These are phyloP conservation scores for Bolinopsis microptera DNA, from an alignment of 37 sponge, comb jelly and placozoan species.

Conservation along the genomic window DNA sequence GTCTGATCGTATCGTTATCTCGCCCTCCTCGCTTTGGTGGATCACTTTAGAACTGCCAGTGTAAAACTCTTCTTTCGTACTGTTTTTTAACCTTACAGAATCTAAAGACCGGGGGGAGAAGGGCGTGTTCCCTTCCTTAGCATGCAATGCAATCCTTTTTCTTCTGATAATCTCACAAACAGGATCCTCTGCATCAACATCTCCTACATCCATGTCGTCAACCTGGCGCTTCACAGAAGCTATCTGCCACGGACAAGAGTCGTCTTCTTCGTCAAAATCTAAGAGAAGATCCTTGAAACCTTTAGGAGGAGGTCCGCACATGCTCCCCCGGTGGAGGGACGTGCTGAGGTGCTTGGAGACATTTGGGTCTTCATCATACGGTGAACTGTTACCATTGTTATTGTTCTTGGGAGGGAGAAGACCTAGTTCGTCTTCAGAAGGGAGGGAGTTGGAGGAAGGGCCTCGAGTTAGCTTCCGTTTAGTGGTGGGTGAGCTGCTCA, in stretches of 20 bases:
- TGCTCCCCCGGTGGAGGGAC: slow-evolving; percentile 47
- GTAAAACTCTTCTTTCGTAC: background rate
- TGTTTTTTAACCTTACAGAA: background rate
- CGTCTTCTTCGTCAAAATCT: background rate
- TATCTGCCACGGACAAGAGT: slow-evolving; percentile 46
- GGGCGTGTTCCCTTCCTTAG: background rate
- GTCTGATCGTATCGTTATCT: slow-evolving; percentile 3
- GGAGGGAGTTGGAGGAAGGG: background rate
- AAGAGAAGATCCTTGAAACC: background rate
- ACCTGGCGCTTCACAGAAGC: slow-evolving; percentile 5
- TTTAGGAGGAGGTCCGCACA: slow-evolving; percentile 39
- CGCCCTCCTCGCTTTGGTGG: background rate
- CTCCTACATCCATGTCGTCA: slow-evolving; percentile 33
- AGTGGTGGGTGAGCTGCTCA: background rate
- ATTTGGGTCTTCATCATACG: background rate
- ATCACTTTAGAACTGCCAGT: slow-evolving; percentile 42
- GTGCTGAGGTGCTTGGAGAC: background rate
- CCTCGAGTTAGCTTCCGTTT: slow-evolving; percentile 27
- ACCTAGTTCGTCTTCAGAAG: background rate
- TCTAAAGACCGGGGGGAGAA: background rate
- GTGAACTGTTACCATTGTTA: background rate
- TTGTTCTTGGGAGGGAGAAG: background rate
- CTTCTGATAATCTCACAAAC: background rate
- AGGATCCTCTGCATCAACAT: background rate
- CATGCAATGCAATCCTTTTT: background rate